These are phyloP conservation scores for Eidolon dupreanum DNA, from an alignment of 2,797 vertebrate genomes.

Conservation along the genomic window DNA sequence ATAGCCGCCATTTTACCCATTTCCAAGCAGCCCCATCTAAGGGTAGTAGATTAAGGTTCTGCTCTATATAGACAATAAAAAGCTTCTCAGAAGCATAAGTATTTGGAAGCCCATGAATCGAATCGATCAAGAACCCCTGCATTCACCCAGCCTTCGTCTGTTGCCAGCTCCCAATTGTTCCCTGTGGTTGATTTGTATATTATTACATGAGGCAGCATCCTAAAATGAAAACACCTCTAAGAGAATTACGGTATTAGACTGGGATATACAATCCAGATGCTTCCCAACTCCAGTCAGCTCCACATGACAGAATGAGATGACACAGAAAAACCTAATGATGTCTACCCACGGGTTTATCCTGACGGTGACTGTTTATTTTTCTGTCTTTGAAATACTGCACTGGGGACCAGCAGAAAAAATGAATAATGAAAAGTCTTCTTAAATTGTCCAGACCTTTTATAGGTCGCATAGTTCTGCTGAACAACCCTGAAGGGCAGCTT, in stretches of 20 bases:
- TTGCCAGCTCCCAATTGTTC: background rate
- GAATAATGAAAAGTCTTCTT: slow-evolving; percentile 31
- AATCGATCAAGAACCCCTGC: background rate
- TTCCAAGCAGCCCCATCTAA: background rate
- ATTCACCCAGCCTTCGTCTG: background rate
- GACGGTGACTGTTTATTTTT: slow-evolving; percentile 45
- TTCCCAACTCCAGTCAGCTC: background rate
- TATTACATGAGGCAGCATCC: background rate
- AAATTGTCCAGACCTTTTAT: background rate
- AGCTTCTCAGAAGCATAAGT: background rate
- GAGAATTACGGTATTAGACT: background rate
- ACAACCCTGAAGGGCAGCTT: background rate
- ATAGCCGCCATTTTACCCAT: background rate
- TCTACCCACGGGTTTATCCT: background rate
- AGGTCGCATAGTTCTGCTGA: background rate
- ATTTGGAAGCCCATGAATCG: background rate
- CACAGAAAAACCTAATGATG: background rate
- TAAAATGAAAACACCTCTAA: background rate
- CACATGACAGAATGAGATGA: background rate
- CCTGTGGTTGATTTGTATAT: background rate
- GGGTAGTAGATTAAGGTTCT: background rate
- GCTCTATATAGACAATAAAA: background rate
- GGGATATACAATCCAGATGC: background rate
- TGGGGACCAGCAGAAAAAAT: slow-evolving; percentile 16
- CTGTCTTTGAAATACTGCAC: slow-evolving; percentile 31